Percentiles rank a stretch among this genome's conserved stretches.
phyloP scores from a whole-genome alignment of 1,140 invertebrate genomes.

The Mesaphorura yosii region DNA sequence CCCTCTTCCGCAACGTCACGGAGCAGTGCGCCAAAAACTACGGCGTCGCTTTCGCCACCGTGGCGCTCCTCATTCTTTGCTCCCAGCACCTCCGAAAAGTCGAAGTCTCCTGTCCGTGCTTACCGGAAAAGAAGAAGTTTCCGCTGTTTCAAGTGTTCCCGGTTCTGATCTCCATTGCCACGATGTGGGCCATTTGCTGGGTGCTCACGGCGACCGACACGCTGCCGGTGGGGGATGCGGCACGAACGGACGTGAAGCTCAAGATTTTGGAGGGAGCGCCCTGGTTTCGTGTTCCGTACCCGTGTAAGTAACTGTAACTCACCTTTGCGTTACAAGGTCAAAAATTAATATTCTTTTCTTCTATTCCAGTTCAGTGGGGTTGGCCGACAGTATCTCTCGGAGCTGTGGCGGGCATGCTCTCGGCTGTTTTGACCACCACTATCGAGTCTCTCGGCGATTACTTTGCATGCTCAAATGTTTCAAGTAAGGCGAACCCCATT shows the following conservation, averaged over 20 bases:
- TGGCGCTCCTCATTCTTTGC: slow-evolving; percentile 59
- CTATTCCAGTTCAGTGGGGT: slow-evolving; percentile 63
- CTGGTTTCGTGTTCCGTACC: slow-evolving; percentile 60
- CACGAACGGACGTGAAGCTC: slow-evolving; percentile 56
- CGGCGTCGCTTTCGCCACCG: slow-evolving; percentile 53
- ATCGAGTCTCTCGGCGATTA: slow-evolving; percentile 82
- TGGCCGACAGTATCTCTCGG: slow-evolving; percentile 58
- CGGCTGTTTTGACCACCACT: slow-evolving; percentile 67
- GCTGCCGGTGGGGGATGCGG: slow-evolving; percentile 54
- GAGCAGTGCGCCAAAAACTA: slow-evolving; percentile 62
- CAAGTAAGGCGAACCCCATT: slow-evolving; percentile 57
- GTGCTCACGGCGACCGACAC: slow-evolving; percentile 56
- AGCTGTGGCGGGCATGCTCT: slow-evolving; percentile 68
- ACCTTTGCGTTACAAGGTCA: not conserved
- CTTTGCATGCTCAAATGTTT: slow-evolving; percentile 69
- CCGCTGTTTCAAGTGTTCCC: slow-evolving; percentile 70
- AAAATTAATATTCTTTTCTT: not conserved
- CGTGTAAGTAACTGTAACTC: slow-evolving; percentile 34
- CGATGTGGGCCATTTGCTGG: slow-evolving; percentile 65
- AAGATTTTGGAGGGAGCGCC: slow-evolving; percentile 58
- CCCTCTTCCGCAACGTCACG: slow-evolving; percentile 62
- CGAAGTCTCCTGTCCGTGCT: slow-evolving; percentile 46
- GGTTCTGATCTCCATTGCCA: slow-evolving; percentile 62
- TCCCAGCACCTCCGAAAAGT: slow-evolving; percentile 65
- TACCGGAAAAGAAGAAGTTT: slow-evolving; percentile 46